Conservation (phyloP, 2,113 vertebrate genomes). For the Trachemys scripta region DNA sequence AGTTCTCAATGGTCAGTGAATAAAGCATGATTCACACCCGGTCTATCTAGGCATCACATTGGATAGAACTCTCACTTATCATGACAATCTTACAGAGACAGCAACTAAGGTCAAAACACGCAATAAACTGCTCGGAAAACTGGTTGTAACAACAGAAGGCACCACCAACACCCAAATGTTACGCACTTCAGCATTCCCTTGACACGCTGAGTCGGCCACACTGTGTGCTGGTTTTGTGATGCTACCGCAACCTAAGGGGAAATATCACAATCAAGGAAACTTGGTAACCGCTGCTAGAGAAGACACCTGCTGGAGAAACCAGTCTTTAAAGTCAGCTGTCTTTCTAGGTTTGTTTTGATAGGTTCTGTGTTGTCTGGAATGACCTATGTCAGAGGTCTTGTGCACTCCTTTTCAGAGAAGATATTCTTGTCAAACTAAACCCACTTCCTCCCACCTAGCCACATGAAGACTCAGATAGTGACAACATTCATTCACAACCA, state of each 20-base stretch:
- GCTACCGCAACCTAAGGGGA: not conserved
- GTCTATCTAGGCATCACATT: too few relatives aligned
- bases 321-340: not conserved
- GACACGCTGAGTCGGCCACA: not conserved
- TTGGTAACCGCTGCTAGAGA: not conserved
- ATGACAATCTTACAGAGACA: too few relatives aligned
- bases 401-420: not conserved
- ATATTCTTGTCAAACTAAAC: not conserved
- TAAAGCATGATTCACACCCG: too few relatives aligned
- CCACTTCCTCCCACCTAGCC: not conserved
- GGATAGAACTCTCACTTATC: too few relatives aligned
- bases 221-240: fast-evolving
- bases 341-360: fast-evolving
- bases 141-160: too few relatives aligned
- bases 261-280: not conserved
- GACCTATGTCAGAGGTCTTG: not conserved
- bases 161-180: too few relatives aligned
- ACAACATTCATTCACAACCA: too few relatives aligned
- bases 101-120: too few relatives aligned
- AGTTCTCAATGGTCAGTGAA: too few relatives aligned
- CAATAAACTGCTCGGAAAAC: too few relatives aligned
- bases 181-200: too few relatives aligned
- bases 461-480: not conserved
- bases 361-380: too few relatives aligned
- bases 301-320: not conserved